phyloP scores from a whole-genome alignment of 1,140 invertebrate species.

The Vanessa atalanta region DNA sequence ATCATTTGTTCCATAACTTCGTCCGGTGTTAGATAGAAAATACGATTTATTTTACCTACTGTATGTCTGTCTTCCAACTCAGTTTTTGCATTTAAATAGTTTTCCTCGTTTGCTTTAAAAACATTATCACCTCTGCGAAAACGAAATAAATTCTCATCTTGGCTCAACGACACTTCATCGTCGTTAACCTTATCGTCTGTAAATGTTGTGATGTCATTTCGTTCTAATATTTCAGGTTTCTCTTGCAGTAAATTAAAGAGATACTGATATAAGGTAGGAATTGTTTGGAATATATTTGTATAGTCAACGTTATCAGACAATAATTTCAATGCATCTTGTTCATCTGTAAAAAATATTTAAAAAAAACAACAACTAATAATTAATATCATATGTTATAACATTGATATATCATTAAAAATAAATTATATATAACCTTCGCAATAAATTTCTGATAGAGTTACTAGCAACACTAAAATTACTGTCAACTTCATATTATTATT shows the following conservation, averaged over 20 bases:
- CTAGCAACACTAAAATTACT: neutral
- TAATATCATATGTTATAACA: too few species aligned
- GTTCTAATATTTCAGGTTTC: constrained; percentile 54
- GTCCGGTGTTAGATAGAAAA: constrained; percentile 32
- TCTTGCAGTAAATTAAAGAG: constrained; percentile 44
- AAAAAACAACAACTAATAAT: neutral
- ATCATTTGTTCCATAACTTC: constrained; percentile 46
- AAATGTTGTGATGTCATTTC: constrained; percentile 42
- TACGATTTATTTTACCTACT: neutral
- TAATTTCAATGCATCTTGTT: neutral
- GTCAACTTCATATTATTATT: constrained; percentile 12
- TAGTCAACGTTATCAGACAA: constrained; percentile 35
- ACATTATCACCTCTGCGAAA: too few species aligned
- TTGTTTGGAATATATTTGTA: constrained; percentile 46
- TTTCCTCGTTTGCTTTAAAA: neutral
- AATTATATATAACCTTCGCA: neutral
- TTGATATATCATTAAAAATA: neutral
- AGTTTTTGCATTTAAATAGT: constrained; percentile 6
- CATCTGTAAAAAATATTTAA: neutral
- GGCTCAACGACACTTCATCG: neutral
- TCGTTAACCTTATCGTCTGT: constrained; percentile 25
- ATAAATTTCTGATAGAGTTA: neutral
- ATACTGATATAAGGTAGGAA: constrained; percentile 51
- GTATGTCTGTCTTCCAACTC: neutral
- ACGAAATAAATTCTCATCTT: constrained; percentile 8